These are phyloP conservation scores for Xylota segnis DNA, from an alignment of 2,888 invertebrate genomes.

Conservation along the genomic window DNA sequence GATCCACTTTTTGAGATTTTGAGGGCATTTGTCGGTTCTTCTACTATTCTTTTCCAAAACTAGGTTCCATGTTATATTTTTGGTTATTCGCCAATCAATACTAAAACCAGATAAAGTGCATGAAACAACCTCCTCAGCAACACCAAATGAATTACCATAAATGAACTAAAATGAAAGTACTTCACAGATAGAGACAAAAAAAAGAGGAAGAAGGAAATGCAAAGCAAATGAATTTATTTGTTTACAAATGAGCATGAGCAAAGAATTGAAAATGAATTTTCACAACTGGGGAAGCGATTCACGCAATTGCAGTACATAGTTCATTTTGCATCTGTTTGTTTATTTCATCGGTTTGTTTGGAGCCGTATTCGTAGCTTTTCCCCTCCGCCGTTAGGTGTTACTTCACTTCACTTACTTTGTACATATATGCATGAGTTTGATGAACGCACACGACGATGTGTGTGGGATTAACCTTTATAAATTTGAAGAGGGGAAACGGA, in stretches of 20 bases:
- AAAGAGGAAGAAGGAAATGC: slow-evolving; percentile 3
- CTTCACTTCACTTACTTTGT: neutral
- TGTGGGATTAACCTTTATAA: slow-evolving; percentile 25
- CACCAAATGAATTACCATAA: slow-evolving; percentile 18
- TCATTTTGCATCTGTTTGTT: slow-evolving; percentile 72
- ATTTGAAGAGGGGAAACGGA: slow-evolving; percentile 1
- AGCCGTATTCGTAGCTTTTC: slow-evolving; percentile 39
- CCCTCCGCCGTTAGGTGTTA: slow-evolving; percentile 18
- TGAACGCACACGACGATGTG: slow-evolving; percentile 25
- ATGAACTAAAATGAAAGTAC: slow-evolving; percentile 6
- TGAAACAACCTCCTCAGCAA: slow-evolving; percentile 2
- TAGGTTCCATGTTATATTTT: too few relatives aligned
- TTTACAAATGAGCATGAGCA: slow-evolving; percentile 70
- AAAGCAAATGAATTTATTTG: slow-evolving; percentile 47
- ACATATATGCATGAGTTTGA: slow-evolving; percentile 24
- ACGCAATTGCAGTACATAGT: slow-evolving; percentile 22
- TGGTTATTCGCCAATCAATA: too few relatives aligned
- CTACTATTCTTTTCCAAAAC: too few relatives aligned
- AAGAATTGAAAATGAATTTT: slow-evolving; percentile 19
- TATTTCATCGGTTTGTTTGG: slow-evolving; percentile 20
- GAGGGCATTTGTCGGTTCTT: too few relatives aligned
- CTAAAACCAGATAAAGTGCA: too few relatives aligned
- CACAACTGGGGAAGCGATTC: slow-evolving; percentile 19
- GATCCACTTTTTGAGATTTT: too few relatives aligned
- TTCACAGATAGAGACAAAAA: neutral